These are phyloP conservation scores for Craseonycteris thonglongyai DNA, from an alignment of 2,113 vertebrate species.

Conservation along the genomic window DNA sequence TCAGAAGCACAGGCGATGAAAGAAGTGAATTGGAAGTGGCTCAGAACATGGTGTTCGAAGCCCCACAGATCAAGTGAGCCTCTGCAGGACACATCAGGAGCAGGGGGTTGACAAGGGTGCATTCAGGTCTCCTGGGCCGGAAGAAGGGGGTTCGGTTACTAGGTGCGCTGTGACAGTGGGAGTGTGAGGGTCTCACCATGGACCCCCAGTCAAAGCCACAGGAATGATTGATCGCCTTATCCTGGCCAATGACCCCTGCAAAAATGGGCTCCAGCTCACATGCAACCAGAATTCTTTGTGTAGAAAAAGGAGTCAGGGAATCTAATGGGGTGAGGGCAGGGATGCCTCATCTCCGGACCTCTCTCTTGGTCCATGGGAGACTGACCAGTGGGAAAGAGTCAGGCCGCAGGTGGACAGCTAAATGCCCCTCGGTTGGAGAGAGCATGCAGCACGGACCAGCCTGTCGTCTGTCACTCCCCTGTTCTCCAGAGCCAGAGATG, in stretches of 20 bases:
- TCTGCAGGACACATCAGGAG: background rate
- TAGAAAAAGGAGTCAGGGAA: background rate
- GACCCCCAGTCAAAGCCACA: background rate
- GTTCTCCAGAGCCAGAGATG: background rate
- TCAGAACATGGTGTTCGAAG: background rate
- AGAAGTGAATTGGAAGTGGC: background rate
- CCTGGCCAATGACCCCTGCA: background rate
- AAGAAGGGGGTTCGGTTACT: background rate
- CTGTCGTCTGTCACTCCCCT: conserved; percentile 46
- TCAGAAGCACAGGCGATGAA: background rate
- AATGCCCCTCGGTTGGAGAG: background rate
- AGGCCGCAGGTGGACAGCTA: background rate
- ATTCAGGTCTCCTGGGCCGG: background rate
- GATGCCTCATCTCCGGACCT: background rate
- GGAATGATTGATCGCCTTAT: background rate
- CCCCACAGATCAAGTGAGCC: background rate
- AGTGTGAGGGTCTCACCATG: background rate
- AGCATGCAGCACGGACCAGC: background rate
- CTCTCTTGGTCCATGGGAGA: background rate
- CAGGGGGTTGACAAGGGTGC: background rate
- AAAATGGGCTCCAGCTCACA: background rate
- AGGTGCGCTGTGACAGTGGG: background rate
- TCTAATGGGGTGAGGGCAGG: background rate
- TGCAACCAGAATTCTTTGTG: background rate
- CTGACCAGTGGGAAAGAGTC: background rate